Evolutionary conservation across 2,113 vertebrate genomes (phyloP).

Genomic region (Castor canadensis): DNA sequence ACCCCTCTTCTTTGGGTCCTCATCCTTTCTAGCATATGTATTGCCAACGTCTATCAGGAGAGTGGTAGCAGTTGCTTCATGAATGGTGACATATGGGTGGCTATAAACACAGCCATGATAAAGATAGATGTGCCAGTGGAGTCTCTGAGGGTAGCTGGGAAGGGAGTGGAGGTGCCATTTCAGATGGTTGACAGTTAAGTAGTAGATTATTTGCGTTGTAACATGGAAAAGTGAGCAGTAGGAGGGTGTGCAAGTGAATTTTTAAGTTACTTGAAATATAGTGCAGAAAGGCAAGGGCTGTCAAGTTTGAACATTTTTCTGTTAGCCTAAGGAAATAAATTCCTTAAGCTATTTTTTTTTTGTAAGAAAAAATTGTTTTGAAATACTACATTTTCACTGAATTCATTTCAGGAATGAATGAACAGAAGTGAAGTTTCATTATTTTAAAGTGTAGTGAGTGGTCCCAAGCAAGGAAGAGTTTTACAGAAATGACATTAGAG

Average conservation of each 20-base stretch:
- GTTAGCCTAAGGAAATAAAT: slow-evolving; percentile 56
- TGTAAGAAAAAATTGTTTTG: background rate
- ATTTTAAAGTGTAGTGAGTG: background rate
- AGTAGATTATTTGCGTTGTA: slow-evolving; percentile 72
- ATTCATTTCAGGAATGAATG: background rate
- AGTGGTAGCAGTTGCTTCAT: slow-evolving; percentile 41
- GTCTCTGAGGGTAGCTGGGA: slow-evolving; percentile 35
- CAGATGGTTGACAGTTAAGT: slow-evolving; percentile 56
- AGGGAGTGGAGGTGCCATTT: slow-evolving; percentile 35
- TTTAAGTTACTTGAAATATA: slow-evolving; percentile 73
- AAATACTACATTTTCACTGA: background rate
- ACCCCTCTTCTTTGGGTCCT: background rate
- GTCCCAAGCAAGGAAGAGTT: background rate
- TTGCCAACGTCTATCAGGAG: slow-evolving; percentile 45
- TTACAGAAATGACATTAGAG: background rate
- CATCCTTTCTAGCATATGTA: background rate
- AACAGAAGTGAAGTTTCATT: background rate
- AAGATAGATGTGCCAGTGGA: slow-evolving; percentile 52
- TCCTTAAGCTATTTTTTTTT: background rate
- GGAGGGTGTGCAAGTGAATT: slow-evolving; percentile 70
- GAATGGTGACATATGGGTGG: slow-evolving; percentile 62
- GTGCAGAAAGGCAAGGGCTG: slow-evolving; percentile 66
- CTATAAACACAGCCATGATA: slow-evolving; percentile 61
- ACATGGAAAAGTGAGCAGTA: slow-evolving; percentile 72
- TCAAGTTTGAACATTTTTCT: slow-evolving; percentile 75